Evolutionary conservation across 1,140 invertebrate species (phyloP), one percentile per base, ranked within the genome.

Genomic region (Drosophila bocki): DNA sequence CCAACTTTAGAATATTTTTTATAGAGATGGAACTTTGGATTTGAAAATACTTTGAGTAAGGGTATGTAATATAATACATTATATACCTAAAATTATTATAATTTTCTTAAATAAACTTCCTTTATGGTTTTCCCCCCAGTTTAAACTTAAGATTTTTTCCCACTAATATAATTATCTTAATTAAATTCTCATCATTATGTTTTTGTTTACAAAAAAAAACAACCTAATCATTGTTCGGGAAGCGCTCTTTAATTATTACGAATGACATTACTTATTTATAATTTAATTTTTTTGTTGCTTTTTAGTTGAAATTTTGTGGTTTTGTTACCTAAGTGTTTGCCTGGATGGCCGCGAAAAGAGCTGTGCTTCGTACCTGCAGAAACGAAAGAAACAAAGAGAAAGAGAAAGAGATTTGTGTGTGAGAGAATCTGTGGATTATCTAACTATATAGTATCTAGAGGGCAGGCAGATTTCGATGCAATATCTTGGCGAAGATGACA

Each of bases 241-340:
- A 22, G 7, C 32, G 3, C 50, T 71, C 50, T 80, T 68, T 62
- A 82, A 82, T 87, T 83, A 87, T 63, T 58, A 56, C 61, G 47
- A 83, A 87, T 83, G 83, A 87, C 77, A 87, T 47, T 80, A 75
- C 80, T 77, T 74, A 74, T 75, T 32, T 33, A 22, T 54, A 12
- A 4, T 44, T 59, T 33, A 17, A 26, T 54, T 44, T 54, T 44
- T 44, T 47, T 45, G 32, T 77, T 67, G 75, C 42, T 78, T 50
- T 81, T 64, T 91, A 37, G 32, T 68, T 17, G 33, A 56, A 26
- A 56, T 53, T 68, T 71, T 32, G 56, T 77, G 69, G 54, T 86
- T 86, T 63, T 85, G 77, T 92, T 92, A 92, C 91, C 91, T 92
- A 92, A 92, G 87, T 92, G 91, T 92, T 92, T 92, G 88, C 86